Percentiles rank a stretch among this genome's conserved stretches.
phyloP scores from a whole-genome alignment of 1,140 invertebrate genomes.

The Trichomalopsis sarcophagae region DNA sequence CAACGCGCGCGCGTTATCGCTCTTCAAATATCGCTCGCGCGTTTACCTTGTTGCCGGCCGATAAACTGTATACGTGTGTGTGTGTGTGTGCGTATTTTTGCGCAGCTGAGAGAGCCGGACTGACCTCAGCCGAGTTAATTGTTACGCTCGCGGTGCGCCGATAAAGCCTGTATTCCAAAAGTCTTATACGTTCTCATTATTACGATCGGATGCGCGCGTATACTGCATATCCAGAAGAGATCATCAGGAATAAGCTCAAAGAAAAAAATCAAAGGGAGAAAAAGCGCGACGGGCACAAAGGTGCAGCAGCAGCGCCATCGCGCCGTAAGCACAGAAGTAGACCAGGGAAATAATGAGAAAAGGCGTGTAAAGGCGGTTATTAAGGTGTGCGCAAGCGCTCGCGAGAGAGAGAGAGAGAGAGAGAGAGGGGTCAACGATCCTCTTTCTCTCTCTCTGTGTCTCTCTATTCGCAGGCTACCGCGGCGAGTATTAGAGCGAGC shows the following conservation, averaged over 20 bases:
- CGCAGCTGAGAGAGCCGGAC: neutral
- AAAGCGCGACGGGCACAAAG: neutral
- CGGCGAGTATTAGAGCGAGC: slow-evolving; percentile 12
- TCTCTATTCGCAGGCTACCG: neutral
- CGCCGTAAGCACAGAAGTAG: neutral
- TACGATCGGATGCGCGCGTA: too few relatives aligned
- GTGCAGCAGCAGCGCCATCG: neutral
- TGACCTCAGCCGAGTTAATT: too few relatives aligned
- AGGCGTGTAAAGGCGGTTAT: slow-evolving; percentile 33
- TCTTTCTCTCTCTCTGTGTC: neutral
- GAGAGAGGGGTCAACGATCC: slow-evolving; percentile 36
- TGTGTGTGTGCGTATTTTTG: neutral
- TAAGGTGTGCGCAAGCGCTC: slow-evolving; percentile 16
- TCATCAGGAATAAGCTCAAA: neutral
- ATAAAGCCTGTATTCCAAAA: neutral
- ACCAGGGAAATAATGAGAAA: slow-evolving; percentile 41
- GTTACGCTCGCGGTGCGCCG: too few relatives aligned
- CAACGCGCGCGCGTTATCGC: slow-evolving; percentile 11
- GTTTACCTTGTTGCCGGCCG: slow-evolving; percentile 33
- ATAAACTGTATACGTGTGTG: slow-evolving; percentile 8
- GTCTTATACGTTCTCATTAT: neutral
- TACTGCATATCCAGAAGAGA: too few relatives aligned
- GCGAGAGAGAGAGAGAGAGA: neutral
- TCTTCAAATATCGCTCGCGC: slow-evolving; percentile 45
- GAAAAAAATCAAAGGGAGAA: slow-evolving; percentile 14